Percentiles rank a stretch among this genome's conserved stretches.
phyloP scores from a whole-genome alignment of 2,113 vertebrate species.

The Cepphus grylle region DNA sequence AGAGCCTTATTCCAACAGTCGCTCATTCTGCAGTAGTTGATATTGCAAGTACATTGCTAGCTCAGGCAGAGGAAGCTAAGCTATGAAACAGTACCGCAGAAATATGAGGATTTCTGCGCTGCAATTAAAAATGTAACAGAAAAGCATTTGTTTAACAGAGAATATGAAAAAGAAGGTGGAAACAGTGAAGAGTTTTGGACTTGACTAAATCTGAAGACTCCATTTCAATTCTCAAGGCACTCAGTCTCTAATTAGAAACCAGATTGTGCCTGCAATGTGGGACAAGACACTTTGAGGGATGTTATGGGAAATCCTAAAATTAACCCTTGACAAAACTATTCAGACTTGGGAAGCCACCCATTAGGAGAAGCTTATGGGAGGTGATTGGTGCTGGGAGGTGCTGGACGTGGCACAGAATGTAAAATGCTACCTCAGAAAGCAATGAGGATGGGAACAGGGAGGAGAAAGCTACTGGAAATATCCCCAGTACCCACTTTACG shows the following conservation, averaged over 20 bases:
- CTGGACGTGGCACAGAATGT: neutral
- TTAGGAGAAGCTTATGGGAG: neutral
- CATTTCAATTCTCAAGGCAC: neutral
- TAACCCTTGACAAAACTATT: neutral
- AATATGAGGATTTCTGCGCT: neutral
- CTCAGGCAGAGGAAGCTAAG: neutral
- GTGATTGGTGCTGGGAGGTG: neutral
- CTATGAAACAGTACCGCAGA: neutral
- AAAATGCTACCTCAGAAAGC: neutral
- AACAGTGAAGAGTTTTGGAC: neutral
- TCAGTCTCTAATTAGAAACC: neutral
- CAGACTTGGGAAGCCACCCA: neutral
- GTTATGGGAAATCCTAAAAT: neutral
- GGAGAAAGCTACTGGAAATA: neutral
- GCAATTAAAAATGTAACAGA: neutral
- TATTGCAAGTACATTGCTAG: neutral
- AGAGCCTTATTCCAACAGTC: neutral
- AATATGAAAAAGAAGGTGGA: neutral
- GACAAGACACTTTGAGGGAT: neutral
- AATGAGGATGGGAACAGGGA: neutral
- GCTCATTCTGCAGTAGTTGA: neutral
- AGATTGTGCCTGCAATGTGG: neutral
- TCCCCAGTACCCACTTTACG: neutral
- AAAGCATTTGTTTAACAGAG: neutral
- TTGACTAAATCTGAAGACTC: neutral